A percentile compares a stretch with the other conserved stretches of the same genome.
These are phyloP conservation scores for Poecilobothrus nobilitatus DNA, from an alignment of 2,888 invertebrate species.

Conservation along the genomic window DNA sequence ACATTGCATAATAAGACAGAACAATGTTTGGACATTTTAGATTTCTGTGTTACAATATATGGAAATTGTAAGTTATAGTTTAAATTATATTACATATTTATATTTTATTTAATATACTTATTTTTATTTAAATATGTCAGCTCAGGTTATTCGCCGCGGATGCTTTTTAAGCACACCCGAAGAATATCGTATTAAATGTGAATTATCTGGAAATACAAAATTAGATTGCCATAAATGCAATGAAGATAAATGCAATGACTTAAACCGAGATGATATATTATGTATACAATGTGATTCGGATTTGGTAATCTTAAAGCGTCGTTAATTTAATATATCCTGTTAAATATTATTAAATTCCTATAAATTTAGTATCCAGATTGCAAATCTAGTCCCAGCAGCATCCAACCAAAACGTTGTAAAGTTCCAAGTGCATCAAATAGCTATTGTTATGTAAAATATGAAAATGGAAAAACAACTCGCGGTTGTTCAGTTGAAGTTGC, in stretches of 20 bases:
- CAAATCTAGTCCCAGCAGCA: constrained; percentile 16
- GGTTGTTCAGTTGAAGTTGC: constrained; percentile 26
- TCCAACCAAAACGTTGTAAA: constrained; percentile 25
- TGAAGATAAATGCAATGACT: constrained; percentile 33
- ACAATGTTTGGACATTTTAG: constrained; percentile 33
- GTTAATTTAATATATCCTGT: no score
- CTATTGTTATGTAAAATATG: constrained; percentile 26
- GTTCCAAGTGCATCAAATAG: constrained; percentile 26
- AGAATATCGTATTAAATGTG: constrained; percentile 30
- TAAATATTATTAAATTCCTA: neutral
- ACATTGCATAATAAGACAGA: constrained; percentile 26
- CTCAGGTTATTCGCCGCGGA: constrained; percentile 33
- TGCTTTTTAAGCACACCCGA: constrained; percentile 34
- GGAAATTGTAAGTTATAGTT: constrained; percentile 30
- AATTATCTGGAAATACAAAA: constrained; percentile 18
- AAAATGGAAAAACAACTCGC: constrained; percentile 23
- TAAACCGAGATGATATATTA: constrained; percentile 31
- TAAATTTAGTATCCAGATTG: constrained; percentile 25
- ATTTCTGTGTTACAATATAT: constrained; percentile 37
- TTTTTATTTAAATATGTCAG: constrained; percentile 20
- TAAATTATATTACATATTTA: no score
- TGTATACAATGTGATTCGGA: constrained; percentile 36
- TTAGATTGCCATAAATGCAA: constrained; percentile 35
- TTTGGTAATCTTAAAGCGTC: constrained; percentile 23
- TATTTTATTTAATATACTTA: neutral